Base-by-base conservation (phyloP, 35 echinoderm and acorn worm genomes). In the Stichopus chloronotus region DNA sequence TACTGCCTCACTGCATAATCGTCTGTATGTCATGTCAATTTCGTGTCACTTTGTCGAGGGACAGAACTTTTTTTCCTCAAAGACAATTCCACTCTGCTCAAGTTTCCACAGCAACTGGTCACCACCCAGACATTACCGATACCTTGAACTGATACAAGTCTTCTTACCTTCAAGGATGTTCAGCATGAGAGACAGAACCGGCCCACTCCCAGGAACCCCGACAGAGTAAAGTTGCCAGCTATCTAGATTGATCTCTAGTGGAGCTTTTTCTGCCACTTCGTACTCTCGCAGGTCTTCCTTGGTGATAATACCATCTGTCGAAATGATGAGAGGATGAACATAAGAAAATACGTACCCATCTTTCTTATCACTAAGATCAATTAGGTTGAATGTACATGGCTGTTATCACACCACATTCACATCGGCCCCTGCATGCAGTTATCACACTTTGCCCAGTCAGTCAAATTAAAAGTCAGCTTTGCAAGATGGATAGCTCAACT, bases 121-220 rank as follows among this genome's bases (percentile, higher is more conserved):
- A 65, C 0, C 11, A 65, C 11, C 61, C 61, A 3, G 30, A 43
- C 19, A 65, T 65, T 14, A 11, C 19, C 19, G 11, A 65, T 9
- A 8, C 11, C 11, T 65, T 65, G 61, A 11, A 11, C 11, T 43
- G 30, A 65, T 19, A 86, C 56, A 56, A 54, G 5, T 88, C 55
- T 65, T 5, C 86, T 10, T 63, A 88, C 86, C 86, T 88, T 88
- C 86, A 6, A 88, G 86, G 25, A 88, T 88, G 58, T 88, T 88
- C 17, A 88, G 86, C 9, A 88, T 88, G 17, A 88, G 22, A 4
- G 86, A n/a, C 0, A 88, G 57, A 4, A 88, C 86, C 58, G 86
- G 56, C 4, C 86, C 86, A 69, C 86, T 88, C 7, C 86, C 86
- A 8, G 86, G 86, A 13, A 57, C 56, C 9, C 23, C 61, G 17